Percentiles rank a stretch among this genome's conserved stretches.
Evolutionary conservation across 2,113 vertebrate genomes (phyloP).

Genomic region (Xiphophorus couchianus): DNA sequence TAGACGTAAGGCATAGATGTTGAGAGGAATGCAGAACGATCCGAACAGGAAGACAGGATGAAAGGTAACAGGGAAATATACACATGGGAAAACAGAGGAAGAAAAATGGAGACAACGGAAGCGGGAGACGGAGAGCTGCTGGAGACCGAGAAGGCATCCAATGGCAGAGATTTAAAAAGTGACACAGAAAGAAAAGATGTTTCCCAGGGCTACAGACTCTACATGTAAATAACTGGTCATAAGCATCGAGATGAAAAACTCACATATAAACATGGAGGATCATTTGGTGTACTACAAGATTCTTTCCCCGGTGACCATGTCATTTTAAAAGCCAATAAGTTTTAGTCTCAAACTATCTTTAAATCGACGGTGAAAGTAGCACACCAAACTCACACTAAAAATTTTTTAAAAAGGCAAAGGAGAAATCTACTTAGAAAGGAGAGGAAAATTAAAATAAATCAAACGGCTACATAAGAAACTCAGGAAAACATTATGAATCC

Average conservation of each 20-base stretch:
- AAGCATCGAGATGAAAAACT: constrained; percentile 7
- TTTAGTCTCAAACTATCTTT: constrained; percentile 19
- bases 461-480: no score
- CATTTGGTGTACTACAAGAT: constrained; percentile 33
- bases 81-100: constrained; percentile 39
- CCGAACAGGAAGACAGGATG: constrained; percentile 49
- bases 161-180: constrained; percentile 8
- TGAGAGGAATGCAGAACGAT: constrained; percentile 33
- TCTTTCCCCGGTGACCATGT: constrained; percentile 39
- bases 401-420: neutral
- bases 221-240: constrained; percentile 52
- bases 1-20: constrained; percentile 33
- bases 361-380: constrained; percentile 13
- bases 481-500: no score
- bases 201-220: constrained; percentile 37
- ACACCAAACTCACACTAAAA: neutral
- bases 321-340: constrained; percentile 25
- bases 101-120: constrained; percentile 32
- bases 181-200: neutral
- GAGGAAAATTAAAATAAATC: no score
- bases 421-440: neutral
- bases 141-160: constrained; percentile 12
- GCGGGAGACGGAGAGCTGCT: constrained; percentile 24
- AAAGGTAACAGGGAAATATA: constrained; percentile 44
- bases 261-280: constrained; percentile 22